These are phyloP conservation scores for Schizotus pectinicornis DNA, from an alignment of 2,888 invertebrate genomes.

Conservation along the genomic window DNA sequence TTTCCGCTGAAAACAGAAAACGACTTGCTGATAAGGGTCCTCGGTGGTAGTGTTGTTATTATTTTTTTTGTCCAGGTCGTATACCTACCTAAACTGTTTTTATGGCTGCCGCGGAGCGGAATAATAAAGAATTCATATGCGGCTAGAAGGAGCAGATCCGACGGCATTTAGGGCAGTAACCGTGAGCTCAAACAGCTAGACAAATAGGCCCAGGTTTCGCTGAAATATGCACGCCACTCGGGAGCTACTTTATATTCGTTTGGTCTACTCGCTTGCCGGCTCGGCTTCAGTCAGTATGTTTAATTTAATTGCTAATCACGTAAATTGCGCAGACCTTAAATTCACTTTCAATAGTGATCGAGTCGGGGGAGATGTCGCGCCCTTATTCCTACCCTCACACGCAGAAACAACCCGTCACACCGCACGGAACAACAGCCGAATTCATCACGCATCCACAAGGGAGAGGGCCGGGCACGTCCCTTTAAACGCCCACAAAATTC, in stretches of 20 bases:
- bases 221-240: conserved; percentile 27
- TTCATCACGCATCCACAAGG: too few relatives aligned
- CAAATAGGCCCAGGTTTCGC: conserved; percentile 26
- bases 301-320: conserved; percentile 24
- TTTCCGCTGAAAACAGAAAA: conserved; percentile 1
- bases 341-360: conserved; percentile 18
- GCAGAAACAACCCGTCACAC: too few relatives aligned
- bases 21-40: conserved; percentile 22
- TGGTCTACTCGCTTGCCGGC: conserved; percentile 14
- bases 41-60: conserved; percentile 3
- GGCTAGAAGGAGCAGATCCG: conserved; percentile 28
- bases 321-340: conserved; percentile 13
- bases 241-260: conserved; percentile 24
- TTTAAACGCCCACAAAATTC: too few relatives aligned
- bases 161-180: conserved; percentile 25
- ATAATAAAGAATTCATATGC: conserved; percentile 30
- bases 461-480: too few relatives aligned
- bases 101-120: conserved; percentile 14
- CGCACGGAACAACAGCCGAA: too few relatives aligned
- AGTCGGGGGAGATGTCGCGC: too few relatives aligned
- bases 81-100: conserved; percentile 14
- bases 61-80: conserved; percentile 8
- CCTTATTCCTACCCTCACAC: too few relatives aligned
- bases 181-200: conserved; percentile 25
- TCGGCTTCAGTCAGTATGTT: conserved; percentile 12